Evolutionary conservation across 2,888 invertebrate genomes (phyloP), one percentile per base, ranked within the genome.

Genomic region (Dryococelus australis): DNA sequence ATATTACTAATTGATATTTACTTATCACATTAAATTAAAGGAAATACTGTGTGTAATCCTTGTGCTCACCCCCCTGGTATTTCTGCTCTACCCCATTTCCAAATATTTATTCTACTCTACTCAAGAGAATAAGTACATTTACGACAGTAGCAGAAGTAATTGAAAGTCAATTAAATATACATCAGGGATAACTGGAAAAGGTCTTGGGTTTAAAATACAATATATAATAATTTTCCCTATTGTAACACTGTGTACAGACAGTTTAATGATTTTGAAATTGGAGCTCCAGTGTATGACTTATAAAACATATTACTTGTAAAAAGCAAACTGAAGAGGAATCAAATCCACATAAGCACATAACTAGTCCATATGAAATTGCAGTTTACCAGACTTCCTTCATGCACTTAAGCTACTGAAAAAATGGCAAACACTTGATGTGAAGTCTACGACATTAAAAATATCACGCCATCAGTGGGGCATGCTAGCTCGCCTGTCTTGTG

Each of bases 381-480:
- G 65, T 65, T n/a, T 65, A n/a, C 65, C 51, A 65, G 8, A 8
- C n/a, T 65, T 20, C 65, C 24, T 65, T 24, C 65, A 65, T 65
- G 65, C 65, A 65, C n/a, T 24, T 65, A 24, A n/a, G 65, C 65
- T 65, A 24, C 20, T 9, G 65, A 20, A 16, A 65, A 16, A 47
- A 3, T 47, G 47, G 47, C 47, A 47, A 16, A 16, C 47, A 2
- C 47, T 47, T 47, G 47, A 47, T 16, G 16, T 47, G 47, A 47
- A 10, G 65, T 20, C 65, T 65, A 65, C 65, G 8, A 65, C 1
- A 65, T 20, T 65, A 65, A 65, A 65, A 24, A n/a, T n/a, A 65
- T 65, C 65, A 65, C n/a, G 65, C 65, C 65, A 65, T 65, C 65
- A 65, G 65, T 65, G 65, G n/a, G n/a, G 65, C 65, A 65, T 65